A percentile compares a stretch with the other conserved stretches of the same genome.
phyloP scores from a whole-genome alignment of 2,113 vertebrate genomes.

The Acrocephalus kingi region DNA sequence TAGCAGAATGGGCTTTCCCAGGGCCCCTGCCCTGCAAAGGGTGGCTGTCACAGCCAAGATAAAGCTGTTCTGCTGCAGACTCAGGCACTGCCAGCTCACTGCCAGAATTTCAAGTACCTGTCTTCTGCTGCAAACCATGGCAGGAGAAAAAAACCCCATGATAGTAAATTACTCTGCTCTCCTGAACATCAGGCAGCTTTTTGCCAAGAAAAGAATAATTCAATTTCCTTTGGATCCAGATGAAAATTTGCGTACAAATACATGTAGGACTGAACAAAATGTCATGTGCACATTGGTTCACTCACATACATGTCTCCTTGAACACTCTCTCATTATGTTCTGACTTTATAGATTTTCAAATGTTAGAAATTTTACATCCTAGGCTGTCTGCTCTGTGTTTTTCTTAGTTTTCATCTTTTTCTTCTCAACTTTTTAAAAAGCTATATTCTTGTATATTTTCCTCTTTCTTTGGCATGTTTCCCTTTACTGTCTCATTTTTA shows the following conservation, averaged over 20 bases:
- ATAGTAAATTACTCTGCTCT: background rate
- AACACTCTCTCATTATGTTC: background rate
- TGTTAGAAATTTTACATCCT: background rate
- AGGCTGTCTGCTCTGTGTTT: background rate
- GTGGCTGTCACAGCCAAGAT: background rate
- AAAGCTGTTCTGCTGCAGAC: background rate
- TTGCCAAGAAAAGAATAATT: background rate
- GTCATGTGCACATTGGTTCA: fast-evolving
- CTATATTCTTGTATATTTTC: background rate
- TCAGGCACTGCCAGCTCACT: background rate
- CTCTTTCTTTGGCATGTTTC: background rate
- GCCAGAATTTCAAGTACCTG: background rate
- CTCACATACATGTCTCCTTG: fast-evolving
- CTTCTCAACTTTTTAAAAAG: background rate
- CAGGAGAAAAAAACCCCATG: fast-evolving
- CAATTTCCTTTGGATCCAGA: background rate
- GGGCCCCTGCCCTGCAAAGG: background rate
- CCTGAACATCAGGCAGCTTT: background rate
- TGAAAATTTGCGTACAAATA: background rate
- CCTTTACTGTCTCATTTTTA: background rate
- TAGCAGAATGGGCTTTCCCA: background rate
- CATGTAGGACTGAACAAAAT: background rate
- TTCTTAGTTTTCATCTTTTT: background rate
- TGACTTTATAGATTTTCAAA: background rate
- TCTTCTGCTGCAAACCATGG: background rate